Conservation (phyloP, 2,888 invertebrate species). For the Drosophila mettleri region DNA sequence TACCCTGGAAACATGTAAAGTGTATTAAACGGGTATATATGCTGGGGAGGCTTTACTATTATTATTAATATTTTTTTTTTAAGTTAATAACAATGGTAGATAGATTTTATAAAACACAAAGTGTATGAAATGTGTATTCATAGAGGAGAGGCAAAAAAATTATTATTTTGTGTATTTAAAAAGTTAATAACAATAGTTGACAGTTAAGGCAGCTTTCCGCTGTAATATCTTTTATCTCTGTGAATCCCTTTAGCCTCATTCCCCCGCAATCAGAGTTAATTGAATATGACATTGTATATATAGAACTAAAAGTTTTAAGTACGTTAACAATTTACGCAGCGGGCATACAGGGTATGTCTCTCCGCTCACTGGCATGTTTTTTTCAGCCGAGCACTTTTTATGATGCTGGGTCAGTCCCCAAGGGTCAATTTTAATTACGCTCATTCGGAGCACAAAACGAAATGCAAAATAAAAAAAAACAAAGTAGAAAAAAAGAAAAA, state of each 20-base stretch:
- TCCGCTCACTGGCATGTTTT: slow-evolving; percentile 2
- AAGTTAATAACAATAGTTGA: too few species aligned
- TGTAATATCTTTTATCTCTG: too few species aligned
- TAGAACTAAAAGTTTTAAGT: too few species aligned
- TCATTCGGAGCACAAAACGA: slow-evolving; percentile 65
- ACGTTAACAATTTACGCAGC: neutral
- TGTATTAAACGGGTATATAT: neutral
- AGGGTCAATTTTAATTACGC: slow-evolving; percentile 81
- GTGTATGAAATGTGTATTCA: too few species aligned
- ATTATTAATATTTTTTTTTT: neutral
- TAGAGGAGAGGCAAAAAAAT: too few species aligned
- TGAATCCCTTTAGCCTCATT: too few species aligned
- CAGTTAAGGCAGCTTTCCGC: too few species aligned
- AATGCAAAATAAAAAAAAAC: slow-evolving; percentile 56
- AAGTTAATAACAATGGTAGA: too few species aligned
- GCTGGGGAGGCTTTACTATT: neutral
- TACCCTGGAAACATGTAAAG: neutral
- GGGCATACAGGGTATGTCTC: neutral
- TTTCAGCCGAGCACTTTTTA: slow-evolving; percentile 25
- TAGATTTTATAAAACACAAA: too few species aligned
- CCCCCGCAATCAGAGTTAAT: too few species aligned
- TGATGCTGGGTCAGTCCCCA: slow-evolving; percentile 45
- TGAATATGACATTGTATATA: neutral
- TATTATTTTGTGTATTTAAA: too few species aligned
- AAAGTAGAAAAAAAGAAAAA: slow-evolving; percentile 14